These are phyloP conservation scores for Sciaenops ocellatus DNA, from an alignment of 2,797 vertebrate genomes.

Conservation along the genomic window DNA sequence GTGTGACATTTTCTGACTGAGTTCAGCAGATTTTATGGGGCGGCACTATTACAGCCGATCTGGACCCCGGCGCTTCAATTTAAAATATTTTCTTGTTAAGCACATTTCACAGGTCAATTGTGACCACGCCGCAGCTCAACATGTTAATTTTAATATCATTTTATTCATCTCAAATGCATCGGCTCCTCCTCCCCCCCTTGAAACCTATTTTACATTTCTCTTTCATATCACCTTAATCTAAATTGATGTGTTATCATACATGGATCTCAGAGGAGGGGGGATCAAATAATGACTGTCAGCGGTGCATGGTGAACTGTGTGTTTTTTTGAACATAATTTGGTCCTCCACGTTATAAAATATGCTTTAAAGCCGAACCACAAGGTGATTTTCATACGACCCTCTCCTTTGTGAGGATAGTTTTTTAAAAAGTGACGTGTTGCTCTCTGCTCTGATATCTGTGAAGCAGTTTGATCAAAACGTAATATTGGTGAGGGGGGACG, in stretches of 20 bases:
- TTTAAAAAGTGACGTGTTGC: slow-evolving; percentile 79
- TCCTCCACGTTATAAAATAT: slow-evolving; percentile 76
- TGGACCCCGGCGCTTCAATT: slow-evolving; percentile 29
- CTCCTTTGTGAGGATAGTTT: slow-evolving; percentile 67
- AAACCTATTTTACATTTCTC: slow-evolving; percentile 77
- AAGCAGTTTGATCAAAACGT: slow-evolving; percentile 74
- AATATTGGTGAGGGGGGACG: slow-evolving; percentile 63
- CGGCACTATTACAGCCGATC: slow-evolving; percentile 12
- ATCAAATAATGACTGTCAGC: slow-evolving; percentile 75
- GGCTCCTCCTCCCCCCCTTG: slow-evolving; percentile 65
- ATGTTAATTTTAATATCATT: slow-evolving; percentile 71
- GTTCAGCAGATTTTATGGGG: slow-evolving; percentile 60
- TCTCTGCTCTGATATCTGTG: slow-evolving; percentile 67
- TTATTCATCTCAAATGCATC: slow-evolving; percentile 75
- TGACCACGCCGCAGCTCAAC: slow-evolving; percentile 42
- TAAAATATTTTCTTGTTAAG: slow-evolving; percentile 54
- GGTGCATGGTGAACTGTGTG: slow-evolving; percentile 68
- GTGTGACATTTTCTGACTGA: slow-evolving; percentile 40
- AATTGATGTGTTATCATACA: slow-evolving; percentile 81
- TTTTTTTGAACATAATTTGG: slow-evolving; percentile 77
- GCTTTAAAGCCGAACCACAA: slow-evolving; percentile 75
- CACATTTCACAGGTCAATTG: slow-evolving; percentile 71
- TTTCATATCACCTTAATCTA: slow-evolving; percentile 83
- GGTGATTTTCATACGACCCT: slow-evolving; percentile 80
- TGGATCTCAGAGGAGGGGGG: slow-evolving; percentile 76